Conservation (phyloP, 2,113 vertebrate species). For the Phalacrocorax carbo region DNA sequence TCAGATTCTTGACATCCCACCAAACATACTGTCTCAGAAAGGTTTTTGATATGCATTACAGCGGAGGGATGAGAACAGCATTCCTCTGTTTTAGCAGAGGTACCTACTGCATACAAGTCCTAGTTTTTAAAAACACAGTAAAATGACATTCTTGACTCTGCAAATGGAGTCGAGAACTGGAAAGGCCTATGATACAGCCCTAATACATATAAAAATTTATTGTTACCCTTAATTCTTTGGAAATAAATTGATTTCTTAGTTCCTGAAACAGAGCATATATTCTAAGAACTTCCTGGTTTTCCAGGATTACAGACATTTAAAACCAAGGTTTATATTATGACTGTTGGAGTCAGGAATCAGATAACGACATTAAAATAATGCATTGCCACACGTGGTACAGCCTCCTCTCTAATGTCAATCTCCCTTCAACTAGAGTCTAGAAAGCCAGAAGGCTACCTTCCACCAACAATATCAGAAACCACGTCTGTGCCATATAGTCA, state of each 20-base stretch:
- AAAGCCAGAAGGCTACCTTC: not conserved
- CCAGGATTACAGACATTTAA: not conserved
- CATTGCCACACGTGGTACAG: not conserved
- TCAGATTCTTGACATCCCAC: not conserved
- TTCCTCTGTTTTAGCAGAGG: not conserved
- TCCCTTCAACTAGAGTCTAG: not conserved
- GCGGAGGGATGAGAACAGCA: not conserved
- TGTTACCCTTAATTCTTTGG: not conserved
- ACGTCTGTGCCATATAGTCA: not conserved
- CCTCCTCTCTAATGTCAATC: not conserved
- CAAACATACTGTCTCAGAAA: not conserved
- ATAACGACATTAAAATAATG: not conserved
- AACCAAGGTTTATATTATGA: not conserved
- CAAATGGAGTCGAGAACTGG: not conserved
- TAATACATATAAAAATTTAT: not conserved
- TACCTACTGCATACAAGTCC: not conserved
- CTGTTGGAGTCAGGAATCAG: not conserved
- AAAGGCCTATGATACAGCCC: not conserved
- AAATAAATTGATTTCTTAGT: not conserved
- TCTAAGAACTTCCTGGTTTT: not conserved
- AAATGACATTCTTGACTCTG: accelerated
- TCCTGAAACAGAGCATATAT: not conserved
- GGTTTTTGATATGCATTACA: not conserved
- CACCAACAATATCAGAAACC: not conserved
- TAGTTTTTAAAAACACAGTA: not conserved